Conservation (phyloP, 2,888 invertebrate genomes). For the Lasius platythorax region DNA sequence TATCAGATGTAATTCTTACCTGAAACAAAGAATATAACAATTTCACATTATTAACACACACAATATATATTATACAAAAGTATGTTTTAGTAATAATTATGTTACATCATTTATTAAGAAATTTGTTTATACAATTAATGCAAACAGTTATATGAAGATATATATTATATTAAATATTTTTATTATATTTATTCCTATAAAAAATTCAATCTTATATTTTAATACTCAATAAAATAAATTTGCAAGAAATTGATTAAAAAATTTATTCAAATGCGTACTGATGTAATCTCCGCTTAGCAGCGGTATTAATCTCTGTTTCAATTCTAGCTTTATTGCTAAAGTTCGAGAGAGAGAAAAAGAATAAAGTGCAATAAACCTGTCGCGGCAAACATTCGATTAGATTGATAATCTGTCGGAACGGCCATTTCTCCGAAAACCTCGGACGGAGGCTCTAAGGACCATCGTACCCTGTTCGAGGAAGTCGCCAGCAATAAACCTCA, state of each 20-base stretch:
- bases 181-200: background rate
- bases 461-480: conserved; percentile 41
- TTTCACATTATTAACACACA: background rate
- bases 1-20: conserved; percentile 23
- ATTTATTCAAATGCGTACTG: background rate
- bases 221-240: background rate
- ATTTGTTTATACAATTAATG: background rate
- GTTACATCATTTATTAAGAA: background rate
- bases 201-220: background rate
- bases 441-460: conserved; percentile 19
- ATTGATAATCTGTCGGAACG: conserved; percentile 46
- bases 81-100: background rate
- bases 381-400: conserved; percentile 50
- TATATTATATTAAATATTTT: conserved; percentile 3
- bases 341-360: background rate
- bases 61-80: background rate
- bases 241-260: background rate
- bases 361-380: conserved; percentile 33
- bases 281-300: background rate
- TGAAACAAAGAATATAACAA: conserved; percentile 12
- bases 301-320: background rate
- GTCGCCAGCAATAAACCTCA: conserved; percentile 63
- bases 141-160: background rate
- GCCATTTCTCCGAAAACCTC: conserved; percentile 36
- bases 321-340: conserved; percentile 11